Conservation (phyloP, 1,140 invertebrate genomes). For the Homalodisca vitripennis region DNA sequence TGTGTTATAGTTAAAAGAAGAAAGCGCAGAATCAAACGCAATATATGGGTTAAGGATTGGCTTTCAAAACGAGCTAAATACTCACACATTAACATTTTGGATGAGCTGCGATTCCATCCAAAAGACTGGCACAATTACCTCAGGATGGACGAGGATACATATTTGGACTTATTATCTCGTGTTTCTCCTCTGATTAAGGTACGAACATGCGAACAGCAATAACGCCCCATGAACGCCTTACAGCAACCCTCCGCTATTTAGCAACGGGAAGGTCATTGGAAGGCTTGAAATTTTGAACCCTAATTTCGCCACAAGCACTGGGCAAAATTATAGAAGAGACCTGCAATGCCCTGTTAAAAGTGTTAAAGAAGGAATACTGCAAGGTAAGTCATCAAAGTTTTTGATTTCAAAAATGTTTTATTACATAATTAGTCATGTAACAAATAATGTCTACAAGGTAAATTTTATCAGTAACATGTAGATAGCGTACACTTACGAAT, state of each 20-base stretch:
- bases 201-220: constrained; percentile 47
- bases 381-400: constrained; percentile 24
- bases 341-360: constrained; percentile 41
- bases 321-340: constrained; percentile 41
- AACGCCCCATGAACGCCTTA: constrained; percentile 45
- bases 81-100: constrained; percentile 16
- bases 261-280: constrained; percentile 45
- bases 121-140: constrained; percentile 41
- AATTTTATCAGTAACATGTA: too few species aligned
- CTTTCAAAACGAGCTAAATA: too few species aligned
- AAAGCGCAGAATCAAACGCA: too few species aligned
- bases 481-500: too few species aligned
- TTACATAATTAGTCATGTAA: too few species aligned
- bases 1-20: too few species aligned
- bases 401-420: too few species aligned
- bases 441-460: too few species aligned
- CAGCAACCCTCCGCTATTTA: constrained; percentile 46
- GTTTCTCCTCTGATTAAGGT: constrained; percentile 43
- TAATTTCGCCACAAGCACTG: constrained; percentile 42
- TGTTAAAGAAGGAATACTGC: constrained; percentile 36
- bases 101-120: constrained; percentile 34
- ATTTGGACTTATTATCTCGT: constrained; percentile 42
- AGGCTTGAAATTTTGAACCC: constrained; percentile 44
- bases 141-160: constrained; percentile 28
- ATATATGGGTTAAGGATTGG: too few species aligned